Base-by-base conservation (phyloP, 2,797 vertebrate genomes). In the Pampus argenteus region DNA sequence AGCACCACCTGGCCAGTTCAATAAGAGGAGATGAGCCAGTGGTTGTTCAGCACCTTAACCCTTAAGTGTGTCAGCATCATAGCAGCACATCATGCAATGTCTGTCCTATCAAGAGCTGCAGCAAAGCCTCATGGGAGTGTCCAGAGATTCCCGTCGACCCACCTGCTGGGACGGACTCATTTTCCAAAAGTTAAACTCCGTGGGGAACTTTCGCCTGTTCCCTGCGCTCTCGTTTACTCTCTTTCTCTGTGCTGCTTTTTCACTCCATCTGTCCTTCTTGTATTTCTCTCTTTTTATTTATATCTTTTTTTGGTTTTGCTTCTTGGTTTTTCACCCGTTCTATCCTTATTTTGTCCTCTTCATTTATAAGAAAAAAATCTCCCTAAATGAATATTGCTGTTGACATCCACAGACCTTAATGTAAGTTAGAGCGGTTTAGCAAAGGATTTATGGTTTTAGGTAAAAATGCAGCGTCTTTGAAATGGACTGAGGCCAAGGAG, bases 121-220 rank as follows among this genome's bases (percentile, higher is more conserved):
- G 63, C 78, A 51, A 28, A 57, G 79, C 76, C 71, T 79, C 81
- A 70, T 36, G 62, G 80, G 74, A 81, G 20, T 45, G n/a, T 71
- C 76, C 79, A 76, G 68, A 70, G 56, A 36, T 36, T 75, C 13
- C 47, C 3, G 15, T n/a, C 6, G 2, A 55, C 62, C 57, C 79
- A 45, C 79, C 75, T 58, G 77, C 67, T 63, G 78, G 69, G 76
- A 70, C 50, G 68, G 81, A 84, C 57, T 86, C 79, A 76, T 59
- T 81, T 72, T 56, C 68, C 64, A 67, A 84, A 76, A 83, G 60
- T 76, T 58, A 52, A 66, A 55, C 79, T 73, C 71, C 14, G 22
- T 55, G 0, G 67, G 78, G 73, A 66, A 26, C 56, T 59, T 50
- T 49, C 10, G 20, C 62, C 48, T 66, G 10, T 62, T 72, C 56